A percentile compares a stretch with the other conserved stretches of the same genome.
Evolutionary conservation across 2,888 invertebrate species (phyloP).

Genomic region (Sinopyrophorus schimmeli): DNA sequence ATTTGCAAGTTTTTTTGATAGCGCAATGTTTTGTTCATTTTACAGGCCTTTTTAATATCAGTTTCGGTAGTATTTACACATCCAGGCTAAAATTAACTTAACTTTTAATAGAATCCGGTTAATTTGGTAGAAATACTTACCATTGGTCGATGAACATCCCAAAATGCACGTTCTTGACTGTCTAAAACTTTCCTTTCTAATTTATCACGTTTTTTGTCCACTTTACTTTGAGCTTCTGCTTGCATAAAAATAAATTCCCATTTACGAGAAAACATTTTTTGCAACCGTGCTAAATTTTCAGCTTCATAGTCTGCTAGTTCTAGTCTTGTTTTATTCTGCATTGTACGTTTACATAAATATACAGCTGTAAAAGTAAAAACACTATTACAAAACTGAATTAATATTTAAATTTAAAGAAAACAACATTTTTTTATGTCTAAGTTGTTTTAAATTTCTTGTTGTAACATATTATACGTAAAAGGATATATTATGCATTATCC

Average conservation of each 20-base stretch:
- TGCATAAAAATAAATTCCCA: conserved; percentile 99
- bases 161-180: conserved; percentile 98
- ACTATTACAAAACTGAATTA: too few relatives aligned
- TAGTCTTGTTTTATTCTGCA: conserved; percentile 98
- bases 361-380: conserved; percentile 72
- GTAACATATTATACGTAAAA: too few relatives aligned
- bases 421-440: too few relatives aligned
- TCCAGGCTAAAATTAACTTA: conserved; percentile 73
- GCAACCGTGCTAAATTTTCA: conserved; percentile 93
- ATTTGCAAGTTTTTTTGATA: conserved; percentile 54
- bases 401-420: too few relatives aligned
- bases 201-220: conserved; percentile 98
- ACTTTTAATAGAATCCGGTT: not conserved
- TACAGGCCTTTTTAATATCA: conserved; percentile 94
- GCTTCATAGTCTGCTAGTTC: conserved; percentile 99
- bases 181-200: conserved; percentile 97
- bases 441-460: too few relatives aligned
- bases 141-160: conserved; percentile 99
- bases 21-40: conserved; percentile 60
- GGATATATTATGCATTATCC: too few relatives aligned
- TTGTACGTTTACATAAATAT: conserved; percentile 97
- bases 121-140: conserved; percentile 57
- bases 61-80: conserved; percentile 99
- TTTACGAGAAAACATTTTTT: conserved; percentile 98
- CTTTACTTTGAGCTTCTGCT: conserved; percentile 88